Base-by-base conservation (phyloP, 2,888 invertebrate genomes). In the Sialis lutaria region DNA sequence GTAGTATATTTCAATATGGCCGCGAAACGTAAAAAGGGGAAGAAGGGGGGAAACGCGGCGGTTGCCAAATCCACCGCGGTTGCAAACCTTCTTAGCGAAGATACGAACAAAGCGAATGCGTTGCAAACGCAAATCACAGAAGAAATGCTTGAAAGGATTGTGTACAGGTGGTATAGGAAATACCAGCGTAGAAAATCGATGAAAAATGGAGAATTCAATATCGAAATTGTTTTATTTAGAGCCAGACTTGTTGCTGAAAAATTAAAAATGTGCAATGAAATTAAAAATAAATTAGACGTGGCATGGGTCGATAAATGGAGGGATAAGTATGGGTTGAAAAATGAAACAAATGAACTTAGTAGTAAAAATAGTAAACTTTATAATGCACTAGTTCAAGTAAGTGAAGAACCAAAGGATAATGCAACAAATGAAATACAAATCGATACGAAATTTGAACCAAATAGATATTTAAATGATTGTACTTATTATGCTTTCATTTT, bases 401-500 rank as follows among this genome's bases (percentile, higher is more conserved):
- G 22, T 22, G 22, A 22, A 22, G 22, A 22, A 22, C 22, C 22
- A 22, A 22, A 22, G 6, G 2, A 13, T n/a, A 6, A 1, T 7
- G 3, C 6, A 5, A 13, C 2, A 5, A 40, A 3, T 40, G 6
- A 10, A 40, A 40, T 40, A 6, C 40, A 9, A 3, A 7, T 40
- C 40, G 13, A 13, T 6, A 10, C 10, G 2, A 40, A 40, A 5
- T 22, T 22, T 22, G 22, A 6, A 6, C 40, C 6, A n/a, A 13
- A 22, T 40, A 33, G 33, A 32, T 43, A 33, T 10, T 3, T 9
- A 59, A 31, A 64, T 12, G 63, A 64, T 47, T 60, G 64, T 44
- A 62, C 65, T 40, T 67, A 67, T 53, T 57, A 62, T 41, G 64
- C 62, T 8, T 63, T 65, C 53, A 62, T 64, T 35, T 62, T 62